phyloP scores from a whole-genome alignment of 2,113 vertebrate genomes.

The Macheiramphus alcinus region DNA sequence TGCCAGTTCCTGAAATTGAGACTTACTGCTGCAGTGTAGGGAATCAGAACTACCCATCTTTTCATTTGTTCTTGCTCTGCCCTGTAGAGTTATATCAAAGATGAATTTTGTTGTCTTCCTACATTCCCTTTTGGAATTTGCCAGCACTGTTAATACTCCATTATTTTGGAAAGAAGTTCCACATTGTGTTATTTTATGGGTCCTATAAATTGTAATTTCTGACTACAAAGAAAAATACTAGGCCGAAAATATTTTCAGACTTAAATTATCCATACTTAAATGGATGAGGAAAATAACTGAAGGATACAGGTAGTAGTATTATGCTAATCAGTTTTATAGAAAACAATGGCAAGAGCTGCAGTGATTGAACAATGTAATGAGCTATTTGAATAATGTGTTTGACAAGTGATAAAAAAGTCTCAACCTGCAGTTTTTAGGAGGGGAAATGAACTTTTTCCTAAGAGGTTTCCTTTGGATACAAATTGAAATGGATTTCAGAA shows the following conservation, averaged over 20 bases:
- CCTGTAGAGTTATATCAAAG: background rate
- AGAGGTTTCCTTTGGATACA: background rate
- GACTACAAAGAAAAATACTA: background rate
- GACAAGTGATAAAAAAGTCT: background rate
- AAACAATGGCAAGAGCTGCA: background rate
- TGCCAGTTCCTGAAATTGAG: background rate
- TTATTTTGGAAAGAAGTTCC: background rate
- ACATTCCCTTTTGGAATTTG: background rate
- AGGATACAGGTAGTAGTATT: background rate
- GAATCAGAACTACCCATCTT: background rate
- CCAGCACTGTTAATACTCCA: background rate
- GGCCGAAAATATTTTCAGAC: background rate
- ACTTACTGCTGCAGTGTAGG: background rate
- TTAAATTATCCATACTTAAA: background rate
- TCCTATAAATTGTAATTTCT: background rate
- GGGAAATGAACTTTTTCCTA: background rate
- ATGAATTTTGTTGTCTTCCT: background rate
- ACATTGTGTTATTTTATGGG: background rate
- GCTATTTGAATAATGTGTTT: background rate
- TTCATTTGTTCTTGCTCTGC: background rate
- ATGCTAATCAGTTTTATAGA: background rate
- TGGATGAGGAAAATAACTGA: background rate
- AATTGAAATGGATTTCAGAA: background rate
- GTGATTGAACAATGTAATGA: background rate
- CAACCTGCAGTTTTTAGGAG: background rate